A percentile compares a stretch with the other conserved stretches of the same genome.
These are phyloP conservation scores for Drosophila quinaria DNA, from an alignment of 2,888 invertebrate species.

Conservation along the genomic window DNA sequence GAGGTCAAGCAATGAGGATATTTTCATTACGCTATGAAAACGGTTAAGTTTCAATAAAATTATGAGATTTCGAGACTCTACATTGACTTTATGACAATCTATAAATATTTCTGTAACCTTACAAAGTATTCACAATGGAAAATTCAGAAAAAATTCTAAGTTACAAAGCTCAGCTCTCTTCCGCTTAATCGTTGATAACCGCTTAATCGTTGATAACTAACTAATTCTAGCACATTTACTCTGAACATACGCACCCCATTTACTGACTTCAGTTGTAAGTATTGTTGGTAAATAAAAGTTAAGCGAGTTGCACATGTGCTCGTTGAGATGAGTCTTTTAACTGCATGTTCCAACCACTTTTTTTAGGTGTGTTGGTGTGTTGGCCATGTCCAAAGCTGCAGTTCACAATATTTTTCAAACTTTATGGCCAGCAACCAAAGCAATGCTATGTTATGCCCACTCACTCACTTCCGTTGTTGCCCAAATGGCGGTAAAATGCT, in stretches of 20 bases:
- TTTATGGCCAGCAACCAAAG: constrained; percentile 20
- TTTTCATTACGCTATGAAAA: too few relatives aligned
- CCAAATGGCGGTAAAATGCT: constrained; percentile 10
- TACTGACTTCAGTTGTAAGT: not conserved
- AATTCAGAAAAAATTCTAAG: too few relatives aligned
- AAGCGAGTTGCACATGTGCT: constrained; percentile 19
- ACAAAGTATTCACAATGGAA: too few relatives aligned
- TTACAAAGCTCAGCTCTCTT: too few relatives aligned
- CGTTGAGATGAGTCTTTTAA: constrained; percentile 15
- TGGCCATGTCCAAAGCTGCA: constrained; percentile 32
- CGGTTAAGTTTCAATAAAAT: too few relatives aligned
- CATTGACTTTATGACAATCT: too few relatives aligned
- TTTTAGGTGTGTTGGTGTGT: not conserved
- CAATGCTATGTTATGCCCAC: not conserved
- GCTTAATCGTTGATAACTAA: too few relatives aligned
- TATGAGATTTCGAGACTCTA: too few relatives aligned
- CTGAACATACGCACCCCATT: constrained; percentile 6
- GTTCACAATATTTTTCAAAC: constrained; percentile 53
- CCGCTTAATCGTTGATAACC: too few relatives aligned
- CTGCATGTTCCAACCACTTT: constrained; percentile 17
- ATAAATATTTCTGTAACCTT: too few relatives aligned
- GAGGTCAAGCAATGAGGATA: too few relatives aligned
- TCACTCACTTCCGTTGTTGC: not conserved
- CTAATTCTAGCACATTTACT: too few relatives aligned
- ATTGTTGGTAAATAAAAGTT: constrained; percentile 19